Conservation (phyloP, 2,113 vertebrate genomes). For the Thermophis baileyi region DNA sequence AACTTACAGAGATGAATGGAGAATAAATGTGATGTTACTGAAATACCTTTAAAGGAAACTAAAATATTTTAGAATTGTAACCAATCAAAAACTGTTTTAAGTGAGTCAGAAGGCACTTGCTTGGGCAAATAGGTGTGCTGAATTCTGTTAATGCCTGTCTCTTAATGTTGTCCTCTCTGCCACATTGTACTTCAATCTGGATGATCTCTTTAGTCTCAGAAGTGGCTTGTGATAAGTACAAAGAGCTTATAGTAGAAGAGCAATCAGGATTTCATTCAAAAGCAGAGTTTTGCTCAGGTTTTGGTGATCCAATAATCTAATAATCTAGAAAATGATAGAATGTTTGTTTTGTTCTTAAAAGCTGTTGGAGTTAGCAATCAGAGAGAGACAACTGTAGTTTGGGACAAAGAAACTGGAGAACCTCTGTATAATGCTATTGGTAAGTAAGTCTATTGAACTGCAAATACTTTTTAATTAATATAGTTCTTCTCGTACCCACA, state of each 20-base stretch:
- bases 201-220: neutral
- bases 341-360: constrained; percentile 63
- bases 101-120: neutral
- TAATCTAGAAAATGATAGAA: neutral
- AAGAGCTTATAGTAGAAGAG: neutral
- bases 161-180: neutral
- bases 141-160: neutral
- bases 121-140: neutral
- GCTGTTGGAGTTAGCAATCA: constrained; percentile 96
- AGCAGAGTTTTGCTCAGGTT: neutral
- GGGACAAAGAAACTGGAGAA: constrained; percentile 92
- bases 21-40: neutral
- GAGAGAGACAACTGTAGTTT: constrained; percentile 95
- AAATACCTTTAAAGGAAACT: neutral
- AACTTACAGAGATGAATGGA: neutral
- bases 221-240: neutral
- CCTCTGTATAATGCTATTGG: constrained; percentile 95
- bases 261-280: neutral
- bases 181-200: too few relatives aligned
- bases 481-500: neutral
- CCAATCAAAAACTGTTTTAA: neutral
- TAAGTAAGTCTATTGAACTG: constrained; percentile 58
- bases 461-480: neutral
- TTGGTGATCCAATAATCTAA: neutral
- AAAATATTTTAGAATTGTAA: neutral